Evolutionary conservation across 2,888 invertebrate species (phyloP), one percentile per base, ranked within the genome.

Genomic region (Synergus gifuensis): DNA sequence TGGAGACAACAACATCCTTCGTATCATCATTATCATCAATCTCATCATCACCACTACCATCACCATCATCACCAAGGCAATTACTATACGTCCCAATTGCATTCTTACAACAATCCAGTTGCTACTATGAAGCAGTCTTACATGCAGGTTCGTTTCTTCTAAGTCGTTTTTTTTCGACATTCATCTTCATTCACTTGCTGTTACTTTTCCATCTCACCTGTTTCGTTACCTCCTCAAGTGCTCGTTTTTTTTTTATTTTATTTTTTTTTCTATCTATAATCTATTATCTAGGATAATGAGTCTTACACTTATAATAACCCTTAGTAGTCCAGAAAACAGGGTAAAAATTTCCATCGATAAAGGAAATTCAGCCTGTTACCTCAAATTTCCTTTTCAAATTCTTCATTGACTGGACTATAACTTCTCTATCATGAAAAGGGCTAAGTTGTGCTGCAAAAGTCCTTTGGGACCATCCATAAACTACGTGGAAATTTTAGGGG

Each of bases 51-150:
- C 58, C 88, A 88, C 82, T 85, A 87, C 85, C 88, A 89, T 84
- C 89, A 90, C 82, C 88, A 89, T 85, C 90, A 89, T 86, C 91
- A 90, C 86, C 91, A 91, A 84, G 89, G 88, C 87, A 89, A 89
- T 91, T 91, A 90, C 87, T 90, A 91, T 87, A 87, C 91, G 82
- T 89, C 91, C 86, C 91, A 90, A 89, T 89, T 90, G 86, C 89
- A 91, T 85, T 87, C 88, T 88, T 90, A 92, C 89, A 91, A 90
- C 90, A 91, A 91, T 86, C 90, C 92, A 85, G 91, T 91, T 88
- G 89, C 89, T 87, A 91, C 91, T 85, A 92, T 93, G 92, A 93
- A 92, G 91, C 93, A 93, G 90, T 93, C 92, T 86, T 93, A 92
- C 86, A 92, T 93, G 91, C 93, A 93, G 93, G 93, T 93, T 92